These are phyloP conservation scores for Trichonephila clavipes DNA, from an alignment of 1,140 invertebrate species.

Conservation along the genomic window DNA sequence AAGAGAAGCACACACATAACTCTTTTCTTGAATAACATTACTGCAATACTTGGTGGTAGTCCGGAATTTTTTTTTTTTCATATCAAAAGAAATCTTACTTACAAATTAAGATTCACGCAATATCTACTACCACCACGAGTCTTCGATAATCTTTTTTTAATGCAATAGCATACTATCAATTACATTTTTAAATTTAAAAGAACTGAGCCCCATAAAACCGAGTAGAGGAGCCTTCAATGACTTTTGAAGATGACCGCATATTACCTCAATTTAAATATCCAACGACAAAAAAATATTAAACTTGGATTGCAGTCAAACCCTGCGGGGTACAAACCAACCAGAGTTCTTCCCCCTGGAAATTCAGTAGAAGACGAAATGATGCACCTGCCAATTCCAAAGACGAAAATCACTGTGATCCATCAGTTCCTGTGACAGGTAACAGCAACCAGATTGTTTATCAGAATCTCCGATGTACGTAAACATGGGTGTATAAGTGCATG, in stretches of 20 bases:
- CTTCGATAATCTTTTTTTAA: background rate
- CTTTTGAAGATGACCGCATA: background rate
- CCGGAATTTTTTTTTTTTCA: too few relatives aligned
- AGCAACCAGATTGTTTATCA: slow-evolving; percentile 59
- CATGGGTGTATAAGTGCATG: background rate
- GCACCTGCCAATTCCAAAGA: slow-evolving; percentile 43
- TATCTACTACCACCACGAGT: too few relatives aligned
- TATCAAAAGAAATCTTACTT: too few relatives aligned
- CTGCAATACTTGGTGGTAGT: too few relatives aligned
- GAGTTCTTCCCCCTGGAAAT: background rate
- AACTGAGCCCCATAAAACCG: background rate
- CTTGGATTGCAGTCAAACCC: background rate
- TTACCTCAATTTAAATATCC: slow-evolving; percentile 5
- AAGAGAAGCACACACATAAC: too few relatives aligned
- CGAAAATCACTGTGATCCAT: slow-evolving; percentile 69
- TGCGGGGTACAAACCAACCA: background rate
- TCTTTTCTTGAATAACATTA: too few relatives aligned
- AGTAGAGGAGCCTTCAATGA: background rate
- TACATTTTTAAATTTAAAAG: background rate
- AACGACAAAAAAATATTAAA: background rate
- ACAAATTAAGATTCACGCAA: too few relatives aligned
- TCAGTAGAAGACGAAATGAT: slow-evolving; percentile 3
- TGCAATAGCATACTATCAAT: background rate
- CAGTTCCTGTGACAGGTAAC: slow-evolving; percentile 33
- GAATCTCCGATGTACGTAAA: slow-evolving; percentile 18